Percentiles rank a stretch among this genome's conserved stretches.
Conservation (phyloP, 1,140 invertebrate species). For the Cepaea nemoralis region DNA sequence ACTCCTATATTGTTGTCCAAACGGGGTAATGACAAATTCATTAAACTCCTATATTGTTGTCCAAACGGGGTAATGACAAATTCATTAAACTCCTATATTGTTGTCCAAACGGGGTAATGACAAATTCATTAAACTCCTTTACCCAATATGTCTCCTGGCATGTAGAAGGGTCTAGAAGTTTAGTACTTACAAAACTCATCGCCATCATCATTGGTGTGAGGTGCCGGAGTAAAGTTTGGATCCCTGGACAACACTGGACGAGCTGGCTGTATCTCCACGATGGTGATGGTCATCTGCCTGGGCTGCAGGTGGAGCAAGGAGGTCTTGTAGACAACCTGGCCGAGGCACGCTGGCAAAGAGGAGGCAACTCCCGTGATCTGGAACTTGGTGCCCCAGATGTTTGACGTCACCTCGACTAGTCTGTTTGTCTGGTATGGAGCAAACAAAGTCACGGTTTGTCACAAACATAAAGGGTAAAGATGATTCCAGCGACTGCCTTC, state of each 20-base stretch:
- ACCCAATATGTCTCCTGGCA: too few relatives aligned
- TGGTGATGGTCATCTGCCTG: conserved; percentile 95
- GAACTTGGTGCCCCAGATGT: conserved; percentile 99
- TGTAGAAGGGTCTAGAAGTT: too few relatives aligned
- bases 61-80: too few relatives aligned
- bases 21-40: too few relatives aligned
- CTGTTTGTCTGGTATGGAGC: conserved; percentile 59
- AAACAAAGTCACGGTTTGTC: too few relatives aligned
- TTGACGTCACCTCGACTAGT: conserved; percentile 94
- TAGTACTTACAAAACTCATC: conserved; percentile 71
- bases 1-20: too few relatives aligned
- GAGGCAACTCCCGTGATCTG: conserved; percentile 92
- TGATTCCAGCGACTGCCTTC: too few relatives aligned
- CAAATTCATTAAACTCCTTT: too few relatives aligned
- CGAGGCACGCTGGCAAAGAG: conserved; percentile 87
- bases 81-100: too few relatives aligned
- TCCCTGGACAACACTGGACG: conserved; percentile 79
- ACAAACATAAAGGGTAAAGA: too few relatives aligned
- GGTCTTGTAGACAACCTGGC: conserved; percentile 96
- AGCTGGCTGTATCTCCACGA: conserved; percentile 77
- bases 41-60: too few relatives aligned
- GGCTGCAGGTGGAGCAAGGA: conserved; percentile 97
- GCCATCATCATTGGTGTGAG: conserved; percentile 77
- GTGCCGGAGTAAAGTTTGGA: conserved; percentile 82
- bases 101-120: too few relatives aligned